Base-by-base conservation (phyloP, 2,113 vertebrate genomes). In the Bostrychus sinensis region DNA sequence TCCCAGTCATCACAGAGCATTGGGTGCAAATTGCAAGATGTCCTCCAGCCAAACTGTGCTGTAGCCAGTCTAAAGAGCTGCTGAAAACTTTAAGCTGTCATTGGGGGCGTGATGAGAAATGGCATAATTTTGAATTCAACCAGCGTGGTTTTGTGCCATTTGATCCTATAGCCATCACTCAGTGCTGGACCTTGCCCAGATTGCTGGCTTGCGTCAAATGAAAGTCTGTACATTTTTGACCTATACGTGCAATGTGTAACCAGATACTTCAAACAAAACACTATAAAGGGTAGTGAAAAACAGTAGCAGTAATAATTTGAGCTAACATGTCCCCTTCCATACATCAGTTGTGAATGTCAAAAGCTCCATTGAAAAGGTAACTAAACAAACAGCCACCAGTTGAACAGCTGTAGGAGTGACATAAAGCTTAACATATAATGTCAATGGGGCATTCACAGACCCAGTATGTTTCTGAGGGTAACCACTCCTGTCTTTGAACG, bases 291-390 rank as follows among this genome's bases (percentile, higher is more conserved):
- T 45, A 62, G 69, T 60, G 69, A 79, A 86, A 81, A 76, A n/a
- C n/a, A 79, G 82, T 45, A 82, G 86, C 78, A 36, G 74, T 73
- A 81, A 88, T 88, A 75, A 79, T 78, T 81, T 80, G 73, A 76
- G 65, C 72, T 69, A 66, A 70, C 41, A 43, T 17, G 30, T 65
- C 50, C 22, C 71, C 59, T 73, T 62, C 59, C 65, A 67, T 32
- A 46, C 67, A 62, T 54, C 75, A 16, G 45, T 75, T 74, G 76
- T 74, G 69, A 83, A 87, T 78, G 65, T 61, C 65, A 65, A 60
- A 74, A 72, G 51, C 60, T 53, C 62, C 63, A 62, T 53, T 79
- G 36, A 66, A 72, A 62, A 56, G 70, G 64, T 42, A 60, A 69
- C 43, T 56, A 61, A 55, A 74, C 62, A 57, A 71, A 80, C 71